A percentile compares a stretch with the other conserved stretches of the same genome.
phyloP scores from a whole-genome alignment of 2,797 vertebrate genomes.

The Rhincodon typus region DNA sequence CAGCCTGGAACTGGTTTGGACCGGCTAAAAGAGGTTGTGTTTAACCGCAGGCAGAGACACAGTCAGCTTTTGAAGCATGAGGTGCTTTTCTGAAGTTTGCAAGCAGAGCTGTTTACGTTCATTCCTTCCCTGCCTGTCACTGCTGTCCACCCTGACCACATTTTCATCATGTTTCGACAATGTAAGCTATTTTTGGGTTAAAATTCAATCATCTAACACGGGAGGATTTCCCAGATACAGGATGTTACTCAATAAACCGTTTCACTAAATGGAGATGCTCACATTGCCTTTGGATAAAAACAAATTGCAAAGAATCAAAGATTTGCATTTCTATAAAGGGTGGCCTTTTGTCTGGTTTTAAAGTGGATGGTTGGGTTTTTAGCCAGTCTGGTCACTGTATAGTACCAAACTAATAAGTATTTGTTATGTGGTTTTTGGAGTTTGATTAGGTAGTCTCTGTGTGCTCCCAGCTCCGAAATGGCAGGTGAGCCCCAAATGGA shows the following conservation, averaged over 20 bases:
- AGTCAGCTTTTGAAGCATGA: background rate
- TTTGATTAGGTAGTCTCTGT: too few relatives aligned
- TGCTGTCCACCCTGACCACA: background rate
- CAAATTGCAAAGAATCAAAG: background rate
- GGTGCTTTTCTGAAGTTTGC: constrained; percentile 1
- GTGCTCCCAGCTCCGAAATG: too few relatives aligned
- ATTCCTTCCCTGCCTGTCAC: constrained; percentile 3
- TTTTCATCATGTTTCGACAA: background rate
- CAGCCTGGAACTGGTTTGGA: constrained; percentile 25
- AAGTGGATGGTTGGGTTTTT: background rate
- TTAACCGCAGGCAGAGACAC: constrained; percentile 18
- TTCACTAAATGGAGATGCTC: background rate
- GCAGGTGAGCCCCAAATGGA: too few relatives aligned
- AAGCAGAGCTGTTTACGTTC: background rate
- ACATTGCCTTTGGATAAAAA: background rate
- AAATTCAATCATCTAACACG: background rate
- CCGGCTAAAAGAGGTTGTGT: background rate
- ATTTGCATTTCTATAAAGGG: background rate
- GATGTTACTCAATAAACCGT: background rate
- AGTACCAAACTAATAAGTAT: background rate
- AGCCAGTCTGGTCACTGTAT: background rate
- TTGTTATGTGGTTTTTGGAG: background rate
- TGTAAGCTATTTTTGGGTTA: background rate
- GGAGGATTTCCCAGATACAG: background rate
- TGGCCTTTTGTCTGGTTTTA: background rate